A percentile compares a stretch with the other conserved stretches of the same genome.
Evolutionary conservation across 2,888 invertebrate genomes (phyloP).

Genomic region (Prosopocoilus inquinatus): DNA sequence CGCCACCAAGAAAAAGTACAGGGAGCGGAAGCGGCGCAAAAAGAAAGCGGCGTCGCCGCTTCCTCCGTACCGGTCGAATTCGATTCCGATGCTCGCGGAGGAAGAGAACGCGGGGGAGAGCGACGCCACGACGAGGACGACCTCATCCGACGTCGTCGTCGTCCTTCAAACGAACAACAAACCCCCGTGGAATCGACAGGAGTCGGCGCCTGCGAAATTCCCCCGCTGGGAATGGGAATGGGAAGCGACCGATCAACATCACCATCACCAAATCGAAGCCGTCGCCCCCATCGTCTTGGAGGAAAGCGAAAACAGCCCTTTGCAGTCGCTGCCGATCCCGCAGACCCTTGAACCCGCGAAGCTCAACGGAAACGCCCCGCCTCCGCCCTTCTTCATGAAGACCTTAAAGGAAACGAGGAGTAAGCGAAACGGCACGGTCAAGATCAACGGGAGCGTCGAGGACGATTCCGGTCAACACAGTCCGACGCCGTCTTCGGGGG

Average conservation of each 20-base stretch:
- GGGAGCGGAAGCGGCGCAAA: constrained; percentile 41
- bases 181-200: constrained; percentile 27
- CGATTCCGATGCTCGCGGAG: constrained; percentile 32
- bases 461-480: constrained; percentile 22
- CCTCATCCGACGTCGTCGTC: constrained; percentile 18
- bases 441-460: constrained; percentile 18
- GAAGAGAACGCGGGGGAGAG: constrained; percentile 28
- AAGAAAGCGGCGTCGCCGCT: constrained; percentile 21
- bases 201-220: constrained; percentile 26
- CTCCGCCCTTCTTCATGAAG: constrained; percentile 49
- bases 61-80: constrained; percentile 29
- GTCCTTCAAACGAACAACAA: constrained; percentile 19
- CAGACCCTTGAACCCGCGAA: constrained; percentile 19
- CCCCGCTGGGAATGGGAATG: no score
- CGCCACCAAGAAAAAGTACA: constrained; percentile 36
- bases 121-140: constrained; percentile 16
- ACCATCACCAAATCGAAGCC: constrained; percentile 33
- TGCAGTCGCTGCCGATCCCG: constrained; percentile 37
- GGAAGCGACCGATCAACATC: constrained; percentile 26
- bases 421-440: constrained; percentile 37
- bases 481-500: constrained; percentile 30
- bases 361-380: constrained; percentile 27
- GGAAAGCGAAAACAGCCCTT: constrained; percentile 44
- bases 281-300: constrained; percentile 45
- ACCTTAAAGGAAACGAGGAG: constrained; percentile 49